Conservation (phyloP, 2,113 vertebrate species). For the Diphyllodes magnificus region DNA sequence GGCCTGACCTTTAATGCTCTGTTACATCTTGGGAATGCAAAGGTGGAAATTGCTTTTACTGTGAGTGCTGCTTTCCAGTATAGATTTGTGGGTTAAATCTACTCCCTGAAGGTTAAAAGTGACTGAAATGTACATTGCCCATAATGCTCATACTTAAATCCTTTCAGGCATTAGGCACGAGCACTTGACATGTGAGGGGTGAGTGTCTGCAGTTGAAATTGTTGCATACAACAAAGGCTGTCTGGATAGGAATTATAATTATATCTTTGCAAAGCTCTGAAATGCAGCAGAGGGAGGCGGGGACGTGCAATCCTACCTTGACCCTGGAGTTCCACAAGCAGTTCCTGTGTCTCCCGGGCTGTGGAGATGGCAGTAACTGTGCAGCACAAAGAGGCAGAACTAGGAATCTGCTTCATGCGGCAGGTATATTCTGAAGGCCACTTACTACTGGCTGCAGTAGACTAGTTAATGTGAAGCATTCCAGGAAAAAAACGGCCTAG, state of each 20-base stretch:
- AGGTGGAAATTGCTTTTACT: background rate
- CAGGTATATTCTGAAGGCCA: background rate
- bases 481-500: accelerated
- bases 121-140: background rate
- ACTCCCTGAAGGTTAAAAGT: background rate
- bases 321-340: background rate
- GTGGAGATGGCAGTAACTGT: background rate
- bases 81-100: background rate
- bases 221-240: background rate
- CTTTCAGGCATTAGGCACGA: background rate
- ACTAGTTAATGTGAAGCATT: background rate
- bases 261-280: background rate
- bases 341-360: accelerated
- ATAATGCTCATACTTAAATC: background rate
- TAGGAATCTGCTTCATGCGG: background rate
- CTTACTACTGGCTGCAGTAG: background rate
- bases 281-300: background rate
- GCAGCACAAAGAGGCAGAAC: background rate
- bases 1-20: background rate
- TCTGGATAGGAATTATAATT: background rate
- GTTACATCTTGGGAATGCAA: background rate
- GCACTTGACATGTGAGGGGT: accelerated
- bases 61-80: background rate
- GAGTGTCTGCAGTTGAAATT: background rate
- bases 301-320: accelerated